These are phyloP conservation scores for Mycteria americana DNA, from an alignment of 2,797 vertebrate species.

Conservation along the genomic window DNA sequence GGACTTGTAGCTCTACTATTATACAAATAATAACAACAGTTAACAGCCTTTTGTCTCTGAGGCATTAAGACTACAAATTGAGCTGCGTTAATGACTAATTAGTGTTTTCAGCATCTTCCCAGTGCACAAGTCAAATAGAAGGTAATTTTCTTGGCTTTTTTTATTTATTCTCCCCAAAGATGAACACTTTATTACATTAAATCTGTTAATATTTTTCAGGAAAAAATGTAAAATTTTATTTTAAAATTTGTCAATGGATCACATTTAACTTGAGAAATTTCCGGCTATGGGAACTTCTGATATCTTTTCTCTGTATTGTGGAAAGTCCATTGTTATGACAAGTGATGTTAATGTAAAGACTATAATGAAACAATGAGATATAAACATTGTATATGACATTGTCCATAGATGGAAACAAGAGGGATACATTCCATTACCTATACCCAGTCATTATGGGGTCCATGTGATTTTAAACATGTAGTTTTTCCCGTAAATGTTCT, in stretches of 20 bases:
- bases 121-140: background rate
- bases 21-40: slow-evolving; percentile 15
- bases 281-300: background rate
- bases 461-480: background rate
- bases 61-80: slow-evolving; percentile 26
- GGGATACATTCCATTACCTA: background rate
- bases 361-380: background rate
- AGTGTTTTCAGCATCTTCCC: slow-evolving; percentile 26
- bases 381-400: background rate
- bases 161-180: background rate
- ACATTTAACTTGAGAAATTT: background rate
- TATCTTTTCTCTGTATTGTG: background rate
- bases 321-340: background rate
- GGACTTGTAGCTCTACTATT: background rate
- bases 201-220: background rate
- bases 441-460: background rate
- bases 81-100: slow-evolving; percentile 2
- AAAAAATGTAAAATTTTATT: background rate
- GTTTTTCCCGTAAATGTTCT: background rate
- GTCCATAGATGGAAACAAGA: background rate
- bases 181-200: background rate
- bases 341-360: background rate
- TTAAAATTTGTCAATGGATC: background rate
- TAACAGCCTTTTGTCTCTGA: slow-evolving; percentile 33
- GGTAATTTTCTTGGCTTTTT: slow-evolving; percentile 4